These are phyloP conservation scores for Oceanites oceanicus DNA, from an alignment of 2,113 vertebrate species.

Conservation along the genomic window DNA sequence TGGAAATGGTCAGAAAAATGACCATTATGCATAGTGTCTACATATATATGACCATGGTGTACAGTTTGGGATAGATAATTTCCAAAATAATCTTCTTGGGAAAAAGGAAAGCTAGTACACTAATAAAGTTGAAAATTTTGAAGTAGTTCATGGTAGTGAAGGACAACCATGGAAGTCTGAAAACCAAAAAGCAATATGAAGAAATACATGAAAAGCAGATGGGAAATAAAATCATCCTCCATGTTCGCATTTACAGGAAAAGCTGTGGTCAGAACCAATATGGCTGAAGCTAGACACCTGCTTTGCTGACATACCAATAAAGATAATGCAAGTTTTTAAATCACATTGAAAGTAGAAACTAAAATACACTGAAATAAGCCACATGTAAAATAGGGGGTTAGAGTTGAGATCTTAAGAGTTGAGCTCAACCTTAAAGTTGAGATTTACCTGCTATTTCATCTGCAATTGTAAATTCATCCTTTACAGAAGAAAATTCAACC, in stretches of 20 bases:
- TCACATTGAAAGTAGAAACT: neutral
- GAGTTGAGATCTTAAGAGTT: neutral
- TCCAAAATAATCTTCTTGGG: neutral
- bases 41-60: neutral
- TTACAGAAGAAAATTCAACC: conserved; percentile 83
- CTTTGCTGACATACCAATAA: neutral
- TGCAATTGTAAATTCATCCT: conserved; percentile 84
- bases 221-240: neutral
- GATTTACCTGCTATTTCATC: conserved; percentile 87
- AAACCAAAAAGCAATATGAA: neutral
- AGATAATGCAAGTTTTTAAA: neutral
- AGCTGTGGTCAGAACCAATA: neutral
- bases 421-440: neutral
- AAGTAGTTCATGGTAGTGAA: neutral
- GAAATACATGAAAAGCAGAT: neutral
- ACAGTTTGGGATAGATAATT: neutral
- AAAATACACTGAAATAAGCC: neutral
- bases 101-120: neutral
- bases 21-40: neutral
- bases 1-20: neutral
- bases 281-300: neutral
- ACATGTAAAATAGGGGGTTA: neutral
- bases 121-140: neutral
- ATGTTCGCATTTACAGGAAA: neutral
- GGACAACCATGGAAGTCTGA: neutral